Conservation (phyloP, 2,113 vertebrate genomes). For the Solenodon paradoxus region DNA sequence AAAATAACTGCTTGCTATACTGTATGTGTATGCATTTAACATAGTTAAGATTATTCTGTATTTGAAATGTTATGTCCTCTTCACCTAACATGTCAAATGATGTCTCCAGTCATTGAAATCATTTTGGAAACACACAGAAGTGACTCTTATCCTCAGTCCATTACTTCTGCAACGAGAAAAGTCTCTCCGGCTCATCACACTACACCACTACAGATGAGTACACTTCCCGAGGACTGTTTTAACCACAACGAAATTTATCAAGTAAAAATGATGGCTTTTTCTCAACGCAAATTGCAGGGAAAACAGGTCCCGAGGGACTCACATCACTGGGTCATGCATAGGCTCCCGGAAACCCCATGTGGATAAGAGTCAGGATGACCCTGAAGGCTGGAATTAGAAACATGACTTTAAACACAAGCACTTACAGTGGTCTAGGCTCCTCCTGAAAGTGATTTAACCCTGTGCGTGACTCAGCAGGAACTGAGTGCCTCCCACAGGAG, state of each 20-base stretch:
- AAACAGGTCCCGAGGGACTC: neutral
- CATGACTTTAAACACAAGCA: neutral
- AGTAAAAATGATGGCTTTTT: neutral
- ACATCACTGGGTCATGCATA: neutral
- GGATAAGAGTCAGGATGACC: neutral
- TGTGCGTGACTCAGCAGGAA: neutral
- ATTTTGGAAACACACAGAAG: neutral
- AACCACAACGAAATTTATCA: neutral
- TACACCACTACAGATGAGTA: neutral
- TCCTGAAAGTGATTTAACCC: too few relatives aligned
- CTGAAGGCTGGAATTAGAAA: neutral
- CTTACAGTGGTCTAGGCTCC: neutral
- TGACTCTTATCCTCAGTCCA: neutral
- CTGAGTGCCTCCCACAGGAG: neutral
- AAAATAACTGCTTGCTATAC: neutral
- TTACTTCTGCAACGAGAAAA: neutral
- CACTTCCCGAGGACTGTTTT: neutral
- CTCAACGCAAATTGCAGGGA: neutral
- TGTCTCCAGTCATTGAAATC: neutral
- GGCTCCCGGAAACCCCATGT: neutral
- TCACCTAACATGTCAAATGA: neutral
- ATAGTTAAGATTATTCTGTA: neutral
- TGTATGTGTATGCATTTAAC: rapidly evolving
- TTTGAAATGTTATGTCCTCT: slow-evolving; percentile 27
- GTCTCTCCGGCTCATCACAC: neutral